Conservation (phyloP, 2,888 invertebrate species). For the Tholera decimalis region DNA sequence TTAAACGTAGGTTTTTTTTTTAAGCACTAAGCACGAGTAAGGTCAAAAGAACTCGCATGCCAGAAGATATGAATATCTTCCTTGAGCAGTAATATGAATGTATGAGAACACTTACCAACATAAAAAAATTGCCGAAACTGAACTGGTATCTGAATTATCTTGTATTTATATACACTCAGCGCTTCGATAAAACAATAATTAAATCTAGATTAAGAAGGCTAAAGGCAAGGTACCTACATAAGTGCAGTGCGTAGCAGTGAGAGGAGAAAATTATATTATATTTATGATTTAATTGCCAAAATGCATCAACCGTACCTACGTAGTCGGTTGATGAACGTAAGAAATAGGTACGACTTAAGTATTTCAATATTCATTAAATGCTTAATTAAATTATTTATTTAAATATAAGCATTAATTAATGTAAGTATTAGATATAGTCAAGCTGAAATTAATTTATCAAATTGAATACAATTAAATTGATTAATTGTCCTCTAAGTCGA, state of each 20-base stretch:
- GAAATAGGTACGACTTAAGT: background rate
- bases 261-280: too few species aligned
- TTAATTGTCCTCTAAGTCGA: background rate
- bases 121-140: constrained; percentile 36
- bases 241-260: background rate
- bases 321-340: background rate
- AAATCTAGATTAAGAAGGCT: constrained; percentile 34
- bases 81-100: background rate
- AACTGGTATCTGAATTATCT: constrained; percentile 20
- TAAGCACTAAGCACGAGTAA: too few species aligned
- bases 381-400: background rate
- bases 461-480: background rate
- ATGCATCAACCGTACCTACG: background rate
- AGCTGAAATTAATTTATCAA: background rate
- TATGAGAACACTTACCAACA: constrained; percentile 54
- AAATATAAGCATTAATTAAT: too few species aligned
- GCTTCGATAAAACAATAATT: constrained; percentile 38
- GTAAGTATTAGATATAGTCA: background rate
- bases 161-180: constrained; percentile 60
- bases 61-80: background rate
- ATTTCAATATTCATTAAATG: background rate
- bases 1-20: too few species aligned
- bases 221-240: constrained; percentile 22
- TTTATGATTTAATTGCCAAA: background rate
- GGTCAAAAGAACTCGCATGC: background rate